Evolutionary conservation across 2,797 vertebrate species (phyloP), one percentile per base, ranked within the genome.

Genomic region (Esox lucius): DNA sequence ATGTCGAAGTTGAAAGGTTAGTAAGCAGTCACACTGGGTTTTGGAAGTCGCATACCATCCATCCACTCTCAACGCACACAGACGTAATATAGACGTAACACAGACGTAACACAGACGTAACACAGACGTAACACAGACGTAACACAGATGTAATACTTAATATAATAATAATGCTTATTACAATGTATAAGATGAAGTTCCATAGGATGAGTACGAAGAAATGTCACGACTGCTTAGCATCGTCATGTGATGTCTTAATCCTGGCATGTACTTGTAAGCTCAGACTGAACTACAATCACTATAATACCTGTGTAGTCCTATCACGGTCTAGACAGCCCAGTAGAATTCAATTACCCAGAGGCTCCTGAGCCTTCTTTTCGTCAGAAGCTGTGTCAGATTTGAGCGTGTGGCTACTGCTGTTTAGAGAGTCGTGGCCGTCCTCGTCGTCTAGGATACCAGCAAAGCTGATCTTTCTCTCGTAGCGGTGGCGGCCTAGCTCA

Each of bases 401-500:
- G 78, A 99, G 95, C 2, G 98, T 99, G 79, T 99, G 98, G 88
- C 98, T 98, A 93, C 98, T 99, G 93, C 98, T 99, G 89, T 99
- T 96, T 28, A 98, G 93, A 1, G 98, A 99, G 81, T 99, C 98
- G 1, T 95, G 95, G 70, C 98, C 95, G 78, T 99, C 98, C 0
- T 99, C 98, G 70, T 99, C 98, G 62, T 99, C 98, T 17, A 99
- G 92, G 86, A 99, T 97, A 1, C 98, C 98, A 0, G 98, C 98
- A 73, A 99, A 99, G 91, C 98, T 99, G 93, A 99, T 99, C 91
- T 99, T 99, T 88, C 98, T 95, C 85, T 99, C 98, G 67, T 99
- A 99, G 85, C 97, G 96, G 79, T 99, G 97, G 1, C 97, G 93
- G 31, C 98, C 97, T 75, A 99, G 89, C 76, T 99, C 98, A 0